Conservation (phyloP, 2,888 invertebrate species). For the Philaethria dido region DNA sequence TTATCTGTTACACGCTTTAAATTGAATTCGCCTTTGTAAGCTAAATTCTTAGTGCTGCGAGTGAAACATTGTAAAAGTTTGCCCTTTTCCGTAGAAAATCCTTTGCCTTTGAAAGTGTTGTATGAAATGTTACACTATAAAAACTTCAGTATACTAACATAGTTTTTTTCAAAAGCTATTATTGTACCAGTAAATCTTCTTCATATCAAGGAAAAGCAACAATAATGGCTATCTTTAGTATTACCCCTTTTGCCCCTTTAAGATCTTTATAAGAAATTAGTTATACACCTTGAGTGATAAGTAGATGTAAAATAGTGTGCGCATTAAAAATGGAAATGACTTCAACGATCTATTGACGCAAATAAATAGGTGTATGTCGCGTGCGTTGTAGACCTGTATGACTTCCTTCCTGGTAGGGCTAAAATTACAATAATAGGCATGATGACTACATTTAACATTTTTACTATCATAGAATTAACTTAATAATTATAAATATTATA, state of each 20-base stretch:
- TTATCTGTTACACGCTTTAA: constrained; percentile 31
- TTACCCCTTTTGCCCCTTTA: background rate
- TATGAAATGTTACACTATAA: background rate
- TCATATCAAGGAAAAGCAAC: background rate
- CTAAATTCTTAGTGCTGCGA: constrained; percentile 15
- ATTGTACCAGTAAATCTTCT: background rate
- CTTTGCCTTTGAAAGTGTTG: constrained; percentile 2
- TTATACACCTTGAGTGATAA: background rate
- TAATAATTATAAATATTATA: background rate
- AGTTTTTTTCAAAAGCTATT: background rate
- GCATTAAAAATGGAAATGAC: constrained; percentile 7
- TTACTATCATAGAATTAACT: background rate
- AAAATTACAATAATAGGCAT: constrained; percentile 5
- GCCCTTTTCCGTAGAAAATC: constrained; percentile 9
- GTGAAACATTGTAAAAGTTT: constrained; percentile 1
- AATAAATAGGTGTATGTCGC: constrained; percentile 14
- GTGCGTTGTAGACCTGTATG: constrained; percentile 20
- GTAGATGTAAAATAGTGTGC: background rate
- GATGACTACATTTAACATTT: background rate
- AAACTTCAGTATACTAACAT: background rate
- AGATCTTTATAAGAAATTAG: background rate
- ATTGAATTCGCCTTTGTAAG: constrained; percentile 23
- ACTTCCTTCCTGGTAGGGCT: constrained; percentile 33
- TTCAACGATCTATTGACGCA: background rate
- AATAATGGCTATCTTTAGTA: background rate